phyloP scores from a whole-genome alignment of 2,797 vertebrate species.

The Bovichtus diacanthus region DNA sequence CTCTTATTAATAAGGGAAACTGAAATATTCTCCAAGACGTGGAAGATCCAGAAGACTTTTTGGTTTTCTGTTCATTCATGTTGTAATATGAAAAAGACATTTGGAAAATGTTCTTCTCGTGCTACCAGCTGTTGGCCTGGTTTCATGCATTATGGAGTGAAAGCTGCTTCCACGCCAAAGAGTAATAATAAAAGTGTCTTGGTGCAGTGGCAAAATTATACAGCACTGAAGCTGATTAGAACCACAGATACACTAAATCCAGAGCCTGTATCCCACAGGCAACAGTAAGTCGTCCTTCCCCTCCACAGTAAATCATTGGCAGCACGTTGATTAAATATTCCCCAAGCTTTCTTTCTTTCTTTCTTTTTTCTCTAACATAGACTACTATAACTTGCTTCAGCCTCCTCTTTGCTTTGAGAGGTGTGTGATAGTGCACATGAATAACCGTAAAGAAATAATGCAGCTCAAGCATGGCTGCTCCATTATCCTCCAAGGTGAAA shows the following conservation, averaged over 20 bases:
- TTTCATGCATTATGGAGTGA: conserved; percentile 45
- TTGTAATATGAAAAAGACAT: neutral
- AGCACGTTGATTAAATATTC: conserved; percentile 50
- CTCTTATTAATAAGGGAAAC: neutral
- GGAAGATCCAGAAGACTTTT: neutral
- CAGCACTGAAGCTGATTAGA: conserved; percentile 34
- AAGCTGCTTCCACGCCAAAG: conserved; percentile 22
- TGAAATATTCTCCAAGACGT: neutral
- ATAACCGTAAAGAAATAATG: conserved; percentile 43
- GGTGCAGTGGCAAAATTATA: conserved; percentile 33
- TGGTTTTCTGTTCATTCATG: neutral
- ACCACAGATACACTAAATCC: conserved; percentile 14
- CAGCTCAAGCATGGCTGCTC: conserved; percentile 35
- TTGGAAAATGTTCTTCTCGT: neutral
- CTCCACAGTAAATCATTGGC: conserved; percentile 47
- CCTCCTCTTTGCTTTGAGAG: conserved; percentile 19
- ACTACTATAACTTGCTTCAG: conserved; percentile 14
- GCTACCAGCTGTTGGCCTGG: neutral
- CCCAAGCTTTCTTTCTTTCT: conserved; percentile 15
- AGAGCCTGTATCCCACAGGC: conserved; percentile 28
- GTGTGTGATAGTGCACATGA: conserved; percentile 8
- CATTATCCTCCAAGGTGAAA: conserved; percentile 55
- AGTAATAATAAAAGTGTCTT: conserved; percentile 36
- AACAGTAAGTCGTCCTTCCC: conserved; percentile 21
- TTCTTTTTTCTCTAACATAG: conserved; percentile 25